Conservation (phyloP, 1,140 invertebrate genomes). For the Lordiphosa collinella region DNA sequence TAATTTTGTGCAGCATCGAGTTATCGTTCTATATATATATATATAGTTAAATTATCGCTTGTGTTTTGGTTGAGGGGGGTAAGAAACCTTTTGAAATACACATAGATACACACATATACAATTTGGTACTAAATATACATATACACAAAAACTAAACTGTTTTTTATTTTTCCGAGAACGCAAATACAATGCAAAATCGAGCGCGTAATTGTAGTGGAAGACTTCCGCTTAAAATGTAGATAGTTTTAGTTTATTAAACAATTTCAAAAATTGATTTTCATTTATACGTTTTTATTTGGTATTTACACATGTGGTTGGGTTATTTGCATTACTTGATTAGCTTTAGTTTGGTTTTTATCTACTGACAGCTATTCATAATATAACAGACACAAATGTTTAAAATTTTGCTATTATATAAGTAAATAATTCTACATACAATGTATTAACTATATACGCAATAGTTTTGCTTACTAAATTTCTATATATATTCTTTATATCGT, state of each 20-base stretch:
- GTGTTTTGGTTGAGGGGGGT: slow-evolving; percentile 9
- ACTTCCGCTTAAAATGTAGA: slow-evolving; percentile 78
- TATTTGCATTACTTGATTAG: slow-evolving; percentile 33
- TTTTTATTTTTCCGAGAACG: slow-evolving; percentile 12
- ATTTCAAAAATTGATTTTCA: slow-evolving; percentile 48
- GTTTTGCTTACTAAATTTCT: slow-evolving; percentile 1
- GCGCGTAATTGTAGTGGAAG: slow-evolving; percentile 78
- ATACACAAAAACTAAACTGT: slow-evolving; percentile 26
- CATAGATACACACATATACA: slow-evolving; percentile 51
- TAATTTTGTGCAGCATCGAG: slow-evolving; percentile 50
- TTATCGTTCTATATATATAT: slow-evolving; percentile 20
- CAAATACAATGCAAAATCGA: slow-evolving; percentile 35
- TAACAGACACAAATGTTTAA: slow-evolving; percentile 61
- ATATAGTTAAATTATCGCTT: slow-evolving; percentile 16
- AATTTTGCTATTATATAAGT: slow-evolving; percentile 47
- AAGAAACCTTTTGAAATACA: slow-evolving; percentile 73
- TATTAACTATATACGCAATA: slow-evolving; percentile 24
- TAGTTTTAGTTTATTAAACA: slow-evolving; percentile 34
- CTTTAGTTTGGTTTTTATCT: slow-evolving; percentile 35
- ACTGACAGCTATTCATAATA: slow-evolving; percentile 39
- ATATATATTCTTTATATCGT: slow-evolving; percentile 23
- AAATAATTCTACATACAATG: slow-evolving; percentile 43
- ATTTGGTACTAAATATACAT: slow-evolving; percentile 44
- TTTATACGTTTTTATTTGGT: slow-evolving; percentile 27
- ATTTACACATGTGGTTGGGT: slow-evolving; percentile 25